phyloP scores from a whole-genome alignment of 1,140 invertebrate species.

The Heliconius congener region DNA sequence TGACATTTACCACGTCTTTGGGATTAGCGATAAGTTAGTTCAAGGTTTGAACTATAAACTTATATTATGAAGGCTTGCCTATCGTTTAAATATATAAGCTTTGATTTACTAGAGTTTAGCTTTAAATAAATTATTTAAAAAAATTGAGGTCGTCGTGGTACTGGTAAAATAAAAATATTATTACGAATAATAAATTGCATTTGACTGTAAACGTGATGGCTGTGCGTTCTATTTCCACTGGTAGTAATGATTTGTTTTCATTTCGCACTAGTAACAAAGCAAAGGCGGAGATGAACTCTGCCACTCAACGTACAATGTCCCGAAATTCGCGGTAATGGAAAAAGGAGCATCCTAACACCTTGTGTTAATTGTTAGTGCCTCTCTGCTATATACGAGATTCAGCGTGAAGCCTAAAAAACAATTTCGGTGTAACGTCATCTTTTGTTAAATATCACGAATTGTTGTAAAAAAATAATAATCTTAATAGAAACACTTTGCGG shows the following conservation, averaged over 20 bases:
- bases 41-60: conserved; percentile 22
- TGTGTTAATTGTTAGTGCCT: no score
- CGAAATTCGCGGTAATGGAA: neutral
- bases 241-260: neutral
- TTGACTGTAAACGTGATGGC: neutral
- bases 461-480: neutral
- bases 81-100: neutral
- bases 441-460: no score
- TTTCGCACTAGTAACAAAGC: neutral
- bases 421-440: no score
- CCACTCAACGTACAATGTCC: neutral
- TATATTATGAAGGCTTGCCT: conserved; percentile 9
- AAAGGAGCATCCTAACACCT: neutral
- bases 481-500: no score
- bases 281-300: neutral
- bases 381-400: neutral
- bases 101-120: neutral
- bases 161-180: no score
- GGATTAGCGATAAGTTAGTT: conserved; percentile 10
- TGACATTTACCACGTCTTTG: conserved; percentile 19
- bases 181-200: neutral
- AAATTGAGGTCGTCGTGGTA: neutral
- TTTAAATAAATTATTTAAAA: neutral
- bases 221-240: neutral
- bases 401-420: neutral